These are phyloP conservation scores for Poicephalus gulielmi DNA, from an alignment of 2,113 vertebrate species.

Conservation along the genomic window DNA sequence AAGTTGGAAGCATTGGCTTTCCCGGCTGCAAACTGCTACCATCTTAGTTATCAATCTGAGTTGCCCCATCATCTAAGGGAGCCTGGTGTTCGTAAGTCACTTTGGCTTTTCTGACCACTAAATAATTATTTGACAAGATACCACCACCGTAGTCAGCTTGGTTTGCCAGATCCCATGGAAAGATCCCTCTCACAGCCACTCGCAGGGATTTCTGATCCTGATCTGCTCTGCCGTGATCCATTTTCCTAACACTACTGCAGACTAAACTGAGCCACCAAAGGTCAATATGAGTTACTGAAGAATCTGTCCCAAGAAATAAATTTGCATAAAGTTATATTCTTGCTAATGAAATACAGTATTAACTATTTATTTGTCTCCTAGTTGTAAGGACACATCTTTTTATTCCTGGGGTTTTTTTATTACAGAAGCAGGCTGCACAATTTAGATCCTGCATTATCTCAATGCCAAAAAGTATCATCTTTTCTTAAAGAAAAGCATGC, in stretches of 20 bases:
- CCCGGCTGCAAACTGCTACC: not conserved
- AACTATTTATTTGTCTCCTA: not conserved
- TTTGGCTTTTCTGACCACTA: not conserved
- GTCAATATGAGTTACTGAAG: not conserved
- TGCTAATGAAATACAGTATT: not conserved
- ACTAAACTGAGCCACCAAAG: not conserved
- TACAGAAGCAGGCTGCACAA: not conserved
- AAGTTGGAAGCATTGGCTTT: rapidly evolving
- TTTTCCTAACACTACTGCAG: not conserved
- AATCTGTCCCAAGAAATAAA: not conserved
- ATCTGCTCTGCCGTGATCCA: rapidly evolving
- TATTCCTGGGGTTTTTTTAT: not conserved
- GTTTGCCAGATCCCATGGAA: not conserved
- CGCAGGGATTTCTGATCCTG: rapidly evolving
- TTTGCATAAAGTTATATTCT: not conserved
- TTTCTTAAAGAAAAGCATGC: not conserved
- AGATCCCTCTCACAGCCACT: rapidly evolving
- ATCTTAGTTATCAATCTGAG: rapidly evolving
- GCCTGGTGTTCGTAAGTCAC: not conserved
- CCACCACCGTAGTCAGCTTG: not conserved
- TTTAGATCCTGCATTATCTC: not conserved
- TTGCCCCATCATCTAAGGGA: not conserved
- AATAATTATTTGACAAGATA: not conserved
- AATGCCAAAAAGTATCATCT: not conserved
- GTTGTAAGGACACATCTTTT: not conserved